Evolutionary conservation across 2,113 vertebrate species (phyloP), one percentile per base, ranked within the genome.

Genomic region (Oryzias javanicus): DNA sequence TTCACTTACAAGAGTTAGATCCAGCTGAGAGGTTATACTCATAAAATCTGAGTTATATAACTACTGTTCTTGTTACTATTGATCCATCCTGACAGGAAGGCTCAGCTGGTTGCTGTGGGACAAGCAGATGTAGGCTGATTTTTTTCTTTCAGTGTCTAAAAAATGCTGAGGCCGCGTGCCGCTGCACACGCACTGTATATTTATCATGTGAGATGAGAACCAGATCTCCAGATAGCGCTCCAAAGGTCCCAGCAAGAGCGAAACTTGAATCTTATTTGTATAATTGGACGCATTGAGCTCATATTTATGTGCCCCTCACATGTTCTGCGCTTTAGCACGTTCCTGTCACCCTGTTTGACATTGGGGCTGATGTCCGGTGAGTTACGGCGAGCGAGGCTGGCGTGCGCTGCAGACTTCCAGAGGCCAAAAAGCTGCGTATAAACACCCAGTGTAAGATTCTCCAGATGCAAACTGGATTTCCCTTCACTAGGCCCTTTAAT

Each of bases 361-460:
- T 60, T 0, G 27, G 35, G 60, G 47, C 69, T 62, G 73, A 75
- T 64, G 69, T 86, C 64, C 59, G 19, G 4, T 82, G 74, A 86
- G 57, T 80, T 76, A 84, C 65, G 50, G 78, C 53, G 64, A 74
- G 62, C 14, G 20, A 62, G 67, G 49, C 75, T 82, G 88, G 82
- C 82, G 76, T 70, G 70, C 51, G 64, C 71, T 86, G 76, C 85
- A 86, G 82, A 79, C 76, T 86, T 87, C 83, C 89, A 90, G 89
- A 85, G 78, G 71, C 79, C 80, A 70, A 65, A 55, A 45, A 49
- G 79, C 69, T 59, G 67, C 73, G 62, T 74, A 60, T 90, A 88
- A 90, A 91, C 89, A 91, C 81, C 73, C 75, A 83, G 5, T 27
- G 71, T 91, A 88, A 91, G 70, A 87, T 67, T 90, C 53, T 90